Percentiles rank a stretch among this genome's conserved stretches.
Conservation (phyloP, 37 sponge, comb jelly and placozoan species). For the Tethya wilhelma region DNA sequence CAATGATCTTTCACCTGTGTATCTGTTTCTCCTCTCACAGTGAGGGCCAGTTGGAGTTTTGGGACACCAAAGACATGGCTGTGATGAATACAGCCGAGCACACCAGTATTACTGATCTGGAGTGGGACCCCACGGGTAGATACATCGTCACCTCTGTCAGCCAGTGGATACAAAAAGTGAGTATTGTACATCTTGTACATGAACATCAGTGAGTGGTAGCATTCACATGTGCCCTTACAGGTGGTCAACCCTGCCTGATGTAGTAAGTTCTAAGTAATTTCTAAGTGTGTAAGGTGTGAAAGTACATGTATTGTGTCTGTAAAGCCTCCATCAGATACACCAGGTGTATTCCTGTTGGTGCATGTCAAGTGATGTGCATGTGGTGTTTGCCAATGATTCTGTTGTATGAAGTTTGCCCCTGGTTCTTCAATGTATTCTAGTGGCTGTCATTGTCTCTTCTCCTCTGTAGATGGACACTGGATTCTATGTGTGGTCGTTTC, state of each 20-base stretch:
- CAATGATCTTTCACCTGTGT: neutral
- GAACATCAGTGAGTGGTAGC: no score
- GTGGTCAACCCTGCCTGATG: no score
- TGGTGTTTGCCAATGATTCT: no score
- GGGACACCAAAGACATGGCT: conserved; percentile 75
- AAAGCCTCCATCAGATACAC: no score
- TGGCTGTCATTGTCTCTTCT: neutral
- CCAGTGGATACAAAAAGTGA: conserved; percentile 84
- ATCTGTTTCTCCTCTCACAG: neutral
- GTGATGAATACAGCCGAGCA: conserved; percentile 84
- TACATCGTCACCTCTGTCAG: conserved; percentile 88
- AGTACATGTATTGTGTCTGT: no score
- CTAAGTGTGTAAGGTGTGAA: no score
- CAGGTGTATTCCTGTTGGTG: no score
- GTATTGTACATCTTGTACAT: neutral
- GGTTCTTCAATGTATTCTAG: no score
- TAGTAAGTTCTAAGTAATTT: no score
- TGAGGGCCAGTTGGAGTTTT: conserved; percentile 92
- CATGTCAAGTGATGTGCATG: no score
- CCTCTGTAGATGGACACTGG: conserved; percentile 83
- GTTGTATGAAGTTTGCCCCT: no score
- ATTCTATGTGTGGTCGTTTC: conserved; percentile 93
- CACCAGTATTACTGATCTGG: conserved; percentile 78
- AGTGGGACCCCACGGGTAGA: conserved; percentile 99
- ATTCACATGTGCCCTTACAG: no score